Base-by-base conservation (phyloP, 2,113 vertebrate genomes). In the Thymallus thymallus region DNA sequence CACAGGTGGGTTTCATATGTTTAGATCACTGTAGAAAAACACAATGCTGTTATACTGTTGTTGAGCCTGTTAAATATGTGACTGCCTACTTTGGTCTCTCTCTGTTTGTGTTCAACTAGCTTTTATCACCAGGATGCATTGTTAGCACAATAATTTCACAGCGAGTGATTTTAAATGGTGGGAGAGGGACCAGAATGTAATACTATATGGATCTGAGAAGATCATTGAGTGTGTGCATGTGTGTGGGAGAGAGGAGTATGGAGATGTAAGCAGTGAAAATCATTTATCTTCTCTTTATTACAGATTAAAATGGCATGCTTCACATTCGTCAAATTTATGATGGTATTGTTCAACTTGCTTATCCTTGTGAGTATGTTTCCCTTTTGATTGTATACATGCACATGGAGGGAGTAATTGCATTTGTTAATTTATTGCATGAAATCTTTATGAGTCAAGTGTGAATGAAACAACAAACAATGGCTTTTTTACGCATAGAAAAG, bases 291-390 rank as follows among this genome's bases (percentile, higher is more conserved):
- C 51, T 82, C 56, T 82, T 81, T 76, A 73, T 84, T 82, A 51
- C 86, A 93, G 91, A 82, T 90, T 79, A 94, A 91, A 87, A 98
- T 98, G 97, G 88, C 93, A 74, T 94, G 90, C 90, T 96, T 95
- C 89, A 92, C 86, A 70, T 96, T 96, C 74, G 79, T 96, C 87
- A 97, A 96, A 87, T 82, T 92, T 48, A 90, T 95, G 88, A 96
- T 96, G 94, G 45, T 94, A 82, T 69, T 98, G 72, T 96, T 96
- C 93, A 97, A 96, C 88, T 81, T 95, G 76, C 69, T 92, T 78
- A 95, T 97, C 82, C 95, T 95, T 51, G 97, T 98, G 92, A 98
- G 97, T 96, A 88, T 61, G 6, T 45, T 73, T 85, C 29, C 63
- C 26, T 32, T 46, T 14, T 75, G 79, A 76, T 70, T 79, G 68